Percentiles rank a stretch among this genome's conserved stretches.
Evolutionary conservation across 2,113 vertebrate genomes (phyloP).

Genomic region (Urocolius indicus): DNA sequence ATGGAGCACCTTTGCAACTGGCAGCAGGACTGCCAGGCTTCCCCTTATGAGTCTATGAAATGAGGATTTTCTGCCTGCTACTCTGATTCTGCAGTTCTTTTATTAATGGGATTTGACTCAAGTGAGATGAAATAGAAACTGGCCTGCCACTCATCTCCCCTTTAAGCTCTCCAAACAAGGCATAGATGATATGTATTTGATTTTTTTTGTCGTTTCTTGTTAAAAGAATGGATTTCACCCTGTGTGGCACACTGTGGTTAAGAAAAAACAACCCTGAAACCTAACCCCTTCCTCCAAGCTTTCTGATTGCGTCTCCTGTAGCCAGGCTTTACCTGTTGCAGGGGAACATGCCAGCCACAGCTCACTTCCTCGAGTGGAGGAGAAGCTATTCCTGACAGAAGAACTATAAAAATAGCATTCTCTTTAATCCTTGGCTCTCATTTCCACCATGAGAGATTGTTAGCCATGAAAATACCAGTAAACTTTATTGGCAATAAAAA

Average conservation of each 20-base stretch:
- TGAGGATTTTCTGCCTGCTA: not conserved
- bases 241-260: not conserved
- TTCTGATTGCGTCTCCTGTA: not conserved
- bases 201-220: not conserved
- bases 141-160: not conserved
- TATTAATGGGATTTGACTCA: not conserved
- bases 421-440: constrained; percentile 21
- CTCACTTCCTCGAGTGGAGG: not conserved
- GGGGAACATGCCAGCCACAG: not conserved
- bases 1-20: not conserved
- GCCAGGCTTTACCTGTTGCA: not conserved
- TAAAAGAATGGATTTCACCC: not conserved
- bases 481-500: constrained; percentile 21
- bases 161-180: not conserved
- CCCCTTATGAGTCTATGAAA: not conserved
- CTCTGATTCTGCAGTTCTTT: not conserved
- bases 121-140: not conserved
- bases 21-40: not conserved
- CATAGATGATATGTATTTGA: rapidly evolving
- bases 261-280: not conserved
- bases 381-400: constrained; percentile 21
- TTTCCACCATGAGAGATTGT: not conserved
- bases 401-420: constrained; percentile 7
- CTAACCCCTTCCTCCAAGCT: not conserved
- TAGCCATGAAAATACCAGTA: constrained; percentile 28